A percentile compares a stretch with the other conserved stretches of the same genome.
These are phyloP conservation scores for Ectobius pallidus DNA, from an alignment of 2,888 invertebrate genomes.

Conservation along the genomic window DNA sequence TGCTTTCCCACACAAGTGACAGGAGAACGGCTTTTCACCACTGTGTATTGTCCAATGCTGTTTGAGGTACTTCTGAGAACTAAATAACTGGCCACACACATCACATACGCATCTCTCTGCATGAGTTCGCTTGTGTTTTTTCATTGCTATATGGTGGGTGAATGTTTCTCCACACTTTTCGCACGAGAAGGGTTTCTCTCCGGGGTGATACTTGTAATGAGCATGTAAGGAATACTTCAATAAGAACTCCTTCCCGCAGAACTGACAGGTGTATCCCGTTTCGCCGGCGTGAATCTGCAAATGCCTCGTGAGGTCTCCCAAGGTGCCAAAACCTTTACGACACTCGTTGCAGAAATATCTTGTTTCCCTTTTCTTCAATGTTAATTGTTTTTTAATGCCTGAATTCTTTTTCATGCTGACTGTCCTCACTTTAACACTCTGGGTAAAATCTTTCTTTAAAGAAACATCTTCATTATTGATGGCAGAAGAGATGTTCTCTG, in stretches of 20 bases:
- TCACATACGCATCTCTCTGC: background rate
- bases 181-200: no score
- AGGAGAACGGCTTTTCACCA: slow-evolving; percentile 41
- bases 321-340: no score
- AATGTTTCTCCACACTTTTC: background rate
- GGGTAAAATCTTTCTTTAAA: no score
- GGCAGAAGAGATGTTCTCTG: no score
- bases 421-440: no score
- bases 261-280: slow-evolving; percentile 38
- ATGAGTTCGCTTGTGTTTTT: background rate
- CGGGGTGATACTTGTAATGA: background rate
- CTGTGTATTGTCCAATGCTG: slow-evolving; percentile 23
- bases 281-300: slow-evolving; percentile 56
- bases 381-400: no score
- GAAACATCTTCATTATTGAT: no score
- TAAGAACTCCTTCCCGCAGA: slow-evolving; percentile 40
- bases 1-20: slow-evolving; percentile 38
- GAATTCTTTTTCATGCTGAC: no score
- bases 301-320: no score
- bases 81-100: background rate
- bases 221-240: slow-evolving; percentile 38
- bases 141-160: background rate
- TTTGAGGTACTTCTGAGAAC: background rate
- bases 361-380: no score
- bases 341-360: no score